phyloP scores from a whole-genome alignment of 2,113 vertebrate genomes.

The Rhinogobius similis region DNA sequence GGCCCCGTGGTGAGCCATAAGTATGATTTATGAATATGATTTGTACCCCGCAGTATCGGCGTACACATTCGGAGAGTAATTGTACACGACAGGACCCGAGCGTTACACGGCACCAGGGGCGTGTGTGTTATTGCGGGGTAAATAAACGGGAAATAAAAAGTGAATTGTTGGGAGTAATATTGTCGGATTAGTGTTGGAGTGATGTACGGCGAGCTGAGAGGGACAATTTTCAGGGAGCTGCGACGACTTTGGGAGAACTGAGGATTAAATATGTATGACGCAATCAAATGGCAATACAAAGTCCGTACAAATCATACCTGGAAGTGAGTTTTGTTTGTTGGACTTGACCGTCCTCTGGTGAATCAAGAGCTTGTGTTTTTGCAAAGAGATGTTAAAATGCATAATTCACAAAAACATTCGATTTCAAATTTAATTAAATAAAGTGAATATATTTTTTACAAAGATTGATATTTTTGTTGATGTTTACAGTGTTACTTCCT shows the following conservation, averaged over 20 bases:
- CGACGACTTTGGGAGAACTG: neutral
- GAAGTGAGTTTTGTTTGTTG: too few species aligned
- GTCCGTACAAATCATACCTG: too few species aligned
- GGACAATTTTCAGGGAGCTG: neutral
- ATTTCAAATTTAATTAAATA: too few species aligned
- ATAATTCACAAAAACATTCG: too few species aligned
- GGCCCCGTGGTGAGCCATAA: slow-evolving; percentile 34
- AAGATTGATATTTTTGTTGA: too few species aligned
- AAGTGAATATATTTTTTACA: too few species aligned
- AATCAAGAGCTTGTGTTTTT: too few species aligned
- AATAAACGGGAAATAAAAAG: slow-evolving; percentile 39
- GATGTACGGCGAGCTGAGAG: slow-evolving; percentile 4
- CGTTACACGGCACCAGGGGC: slow-evolving; percentile 34
- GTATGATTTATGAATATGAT: slow-evolving; percentile 51
- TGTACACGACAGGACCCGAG: slow-evolving; percentile 19
- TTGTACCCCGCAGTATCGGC: slow-evolving; percentile 31
- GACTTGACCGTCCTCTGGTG: too few species aligned
- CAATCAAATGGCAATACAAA: too few species aligned
- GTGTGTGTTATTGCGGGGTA: slow-evolving; percentile 47
- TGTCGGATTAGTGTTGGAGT: slow-evolving; percentile 25
- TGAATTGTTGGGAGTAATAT: slow-evolving; percentile 33
- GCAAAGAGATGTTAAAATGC: too few species aligned
- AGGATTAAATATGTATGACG: neutral
- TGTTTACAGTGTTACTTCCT: too few species aligned
- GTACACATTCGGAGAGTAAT: slow-evolving; percentile 30